Base-by-base conservation (phyloP, 2,888 invertebrate species). In the Parelbella ahira region DNA sequence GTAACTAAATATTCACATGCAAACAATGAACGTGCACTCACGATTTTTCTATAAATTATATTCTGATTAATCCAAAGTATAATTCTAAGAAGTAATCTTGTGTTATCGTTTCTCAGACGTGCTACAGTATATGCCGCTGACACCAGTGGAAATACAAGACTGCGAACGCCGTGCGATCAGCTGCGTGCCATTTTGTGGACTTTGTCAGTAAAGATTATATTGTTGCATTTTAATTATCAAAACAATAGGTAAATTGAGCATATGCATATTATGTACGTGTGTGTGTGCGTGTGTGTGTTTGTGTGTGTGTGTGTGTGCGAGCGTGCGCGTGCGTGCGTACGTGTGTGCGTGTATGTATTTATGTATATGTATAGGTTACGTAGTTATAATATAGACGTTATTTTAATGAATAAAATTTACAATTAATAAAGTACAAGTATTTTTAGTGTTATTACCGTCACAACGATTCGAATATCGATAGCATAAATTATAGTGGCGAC, bases 91-190 rank as follows among this genome's bases (percentile, higher is more conserved):
- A 39, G 23, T 45, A 42, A 44, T 37, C 39, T 36, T 44, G 25
- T 18, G 27, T 38, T 39, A 39, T 39, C 39, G 25, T 25, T 37
- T 47, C 43, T 33, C 45, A 39, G 43, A 29, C 32, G 27, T 39
- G 32, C 39, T 24, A 34, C 12, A 34, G 4, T n/a, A n/a, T 19
- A 29, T 25, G 28, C 20, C 36, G 39, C 45, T 48, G 37, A 48
- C 43, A 43, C 43, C 25, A n/a, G 19, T 20, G 38, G 39, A 48
- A 37, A 15, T 42, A 43, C 38, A 36, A 36, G 43, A 32, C 34
- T 48, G 48, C 20, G 45, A 43, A 45, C 32, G 8, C 15, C 38
- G 24, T 18, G 30, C 10, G 15, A 12, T 25, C 24, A 11, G 15
- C 7, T 15, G 13, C 38, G 19, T 30, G 19, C 30, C 11, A 30